Base-by-base conservation (phyloP, 1,140 invertebrate species). In the Drosophila equinoxialis region DNA sequence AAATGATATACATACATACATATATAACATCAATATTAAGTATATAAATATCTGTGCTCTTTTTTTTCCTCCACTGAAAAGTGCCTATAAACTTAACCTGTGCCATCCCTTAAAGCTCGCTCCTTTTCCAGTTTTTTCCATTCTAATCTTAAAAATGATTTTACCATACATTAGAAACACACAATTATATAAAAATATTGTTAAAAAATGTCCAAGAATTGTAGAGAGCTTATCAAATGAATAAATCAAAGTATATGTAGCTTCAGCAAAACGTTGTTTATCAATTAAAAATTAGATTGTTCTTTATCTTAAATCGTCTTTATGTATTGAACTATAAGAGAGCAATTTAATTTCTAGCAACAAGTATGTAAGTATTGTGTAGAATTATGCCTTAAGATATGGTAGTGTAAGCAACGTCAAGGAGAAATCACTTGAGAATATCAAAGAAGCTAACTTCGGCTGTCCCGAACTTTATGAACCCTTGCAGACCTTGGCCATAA, bases 221-320 rank as follows among this genome's bases (percentile, higher is more conserved):
- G 77, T 80, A 80, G 77, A 80, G 77, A 79, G 77, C 77, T 79
- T 79, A 77, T 67, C 35, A 41, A 77, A 67, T 51, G 35, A 77
- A 74, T 70, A 79, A 73, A 77, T 42, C 8, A 77, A 60, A 69
- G 62, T 61, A 45, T 41, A 63, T 63, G 23, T 42, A 66, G 64
- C 64, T 66, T 57, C 64, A 64, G 33, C 10, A 51, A 55, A 59
- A 30, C 30, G 33, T 62, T 51, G 57, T 55, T 42, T 45, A 42
- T n/a, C 17, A 48, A 35, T 35, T 8, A 30, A 30, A 37, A 30
- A 37, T 8, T 26, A 23, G 45, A 17, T 51, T 23, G 10, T 11
- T 30, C 14, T 13, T 13, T n/a, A 39, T 39, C 6, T 6, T 26
- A 11, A 0, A 39, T 39, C n/a, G 0, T 3, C 10, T 11, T 39